Evolutionary conservation across 1,140 invertebrate species (phyloP), one percentile per base, ranked within the genome.

Genomic region (Phortica variegata): DNA sequence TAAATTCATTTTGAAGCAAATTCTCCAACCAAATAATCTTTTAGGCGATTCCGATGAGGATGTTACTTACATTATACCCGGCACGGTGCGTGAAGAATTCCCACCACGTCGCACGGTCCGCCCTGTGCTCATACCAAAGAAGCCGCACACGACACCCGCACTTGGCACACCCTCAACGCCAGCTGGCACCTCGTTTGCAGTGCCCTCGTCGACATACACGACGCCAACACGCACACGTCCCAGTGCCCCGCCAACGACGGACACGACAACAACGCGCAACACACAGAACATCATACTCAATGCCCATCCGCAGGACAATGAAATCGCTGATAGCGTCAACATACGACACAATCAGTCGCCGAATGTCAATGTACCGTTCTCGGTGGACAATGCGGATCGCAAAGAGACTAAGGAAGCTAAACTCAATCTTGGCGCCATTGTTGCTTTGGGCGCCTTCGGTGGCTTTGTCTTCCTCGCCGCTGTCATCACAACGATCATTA

Each of bases 381-480:
- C 84, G 1, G 82, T 87, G 1, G 86, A 88, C 48, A 83, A 80
- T 31, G 83, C 84, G 20, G 81, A 84, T 36, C 76, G 82, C 9
- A 80, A 83, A 20, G 84, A 86, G 50, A 79, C 84, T 1, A 81
- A 85, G 47, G 88, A 87, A 20, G 87, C 88, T 1, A 85, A 86
- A 61, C 79, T 92, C 3, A 92, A 91, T 76, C 78, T 91, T 38
- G 89, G 90, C 18, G 90, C 90, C 1, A 90, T 95, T 39, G 92
- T 95, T 43, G 90, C 91, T 2, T 78, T 95, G 9, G 91, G 89
- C 12, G 89, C 93, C 1, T 94, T 95, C 71, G 91, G 90, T 42
- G 90, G 87, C 5, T 89, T 96, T 57, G 89, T 95, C 0, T 90
- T 95, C 62, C 80, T 95, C 15, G 88, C 91, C 18, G 91, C 91